Conservation (phyloP, 2,888 invertebrate genomes). For the Leptothorax acervorum region DNA sequence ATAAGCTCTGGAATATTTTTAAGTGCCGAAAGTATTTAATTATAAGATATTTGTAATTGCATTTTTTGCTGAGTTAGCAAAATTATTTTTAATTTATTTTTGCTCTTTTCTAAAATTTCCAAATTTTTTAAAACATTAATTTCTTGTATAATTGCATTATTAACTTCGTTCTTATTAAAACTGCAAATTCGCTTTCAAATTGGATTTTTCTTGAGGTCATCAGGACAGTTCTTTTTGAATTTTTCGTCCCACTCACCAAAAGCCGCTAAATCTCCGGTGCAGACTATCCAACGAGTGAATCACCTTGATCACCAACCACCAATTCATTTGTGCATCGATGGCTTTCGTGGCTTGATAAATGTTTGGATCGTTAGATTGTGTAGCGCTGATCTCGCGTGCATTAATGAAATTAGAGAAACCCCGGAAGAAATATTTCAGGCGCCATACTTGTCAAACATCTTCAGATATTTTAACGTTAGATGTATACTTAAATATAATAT, state of each 20-base stretch:
- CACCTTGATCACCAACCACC: slow-evolving; percentile 37
- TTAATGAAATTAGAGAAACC: slow-evolving; percentile 31
- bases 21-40: neutral
- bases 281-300: slow-evolving; percentile 21
- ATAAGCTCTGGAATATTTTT: neutral
- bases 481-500: neutral
- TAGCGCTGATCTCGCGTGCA: slow-evolving; percentile 32
- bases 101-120: neutral
- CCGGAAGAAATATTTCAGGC: slow-evolving; percentile 17
- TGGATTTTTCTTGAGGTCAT: slow-evolving; percentile 8
- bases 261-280: slow-evolving; percentile 50
- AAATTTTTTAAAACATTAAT: neutral
- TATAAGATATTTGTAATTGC: neutral
- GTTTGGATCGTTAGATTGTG: slow-evolving; percentile 40
- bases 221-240: neutral
- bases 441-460: neutral
- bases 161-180: neutral
- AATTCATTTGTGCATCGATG: slow-evolving; percentile 46
- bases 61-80: neutral
- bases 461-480: neutral
- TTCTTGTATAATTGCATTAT: neutral
- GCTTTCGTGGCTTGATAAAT: slow-evolving; percentile 34
- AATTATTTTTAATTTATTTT: neutral
- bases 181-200: neutral
- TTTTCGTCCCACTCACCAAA: slow-evolving; percentile 68